Conservation (phyloP, 2,888 invertebrate genomes). For the Aspidiotus destructor region DNA sequence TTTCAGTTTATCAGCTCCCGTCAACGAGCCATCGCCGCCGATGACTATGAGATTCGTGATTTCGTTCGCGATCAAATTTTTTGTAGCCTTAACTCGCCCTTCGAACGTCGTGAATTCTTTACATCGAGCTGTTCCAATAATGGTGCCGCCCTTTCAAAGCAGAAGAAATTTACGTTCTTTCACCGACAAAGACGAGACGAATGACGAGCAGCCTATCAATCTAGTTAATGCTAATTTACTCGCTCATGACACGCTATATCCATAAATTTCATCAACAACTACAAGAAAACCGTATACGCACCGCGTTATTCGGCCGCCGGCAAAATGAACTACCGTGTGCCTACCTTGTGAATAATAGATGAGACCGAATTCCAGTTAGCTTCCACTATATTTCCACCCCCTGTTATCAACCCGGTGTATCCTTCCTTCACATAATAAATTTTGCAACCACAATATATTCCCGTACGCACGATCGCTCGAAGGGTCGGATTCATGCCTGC, state of each 20-base stretch:
- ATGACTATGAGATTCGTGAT: conserved; percentile 95
- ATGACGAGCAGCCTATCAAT: too few relatives aligned
- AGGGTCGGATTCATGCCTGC: conserved; percentile 98
- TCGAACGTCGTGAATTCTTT: conserved; percentile 74
- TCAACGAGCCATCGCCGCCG: conserved; percentile 96
- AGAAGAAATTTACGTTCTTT: too few relatives aligned
- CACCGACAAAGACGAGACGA: too few relatives aligned
- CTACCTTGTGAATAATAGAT: conserved; percentile 84
- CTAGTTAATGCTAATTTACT: too few relatives aligned
- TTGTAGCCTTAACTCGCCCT: conserved; percentile 88
- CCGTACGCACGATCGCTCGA: conserved; percentile 97
- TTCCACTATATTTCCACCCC: conserved; percentile 86
- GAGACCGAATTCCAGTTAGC: conserved; percentile 96
- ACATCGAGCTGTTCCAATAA: conserved; percentile 96
- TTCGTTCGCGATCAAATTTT: conserved; percentile 72
- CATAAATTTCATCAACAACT: too few relatives aligned
- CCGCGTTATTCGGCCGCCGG: too few relatives aligned
- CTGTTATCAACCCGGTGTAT: conserved; percentile 90
- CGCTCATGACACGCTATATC: too few relatives aligned
- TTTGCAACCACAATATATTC: conserved; percentile 93
- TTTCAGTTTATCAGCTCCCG: conserved; percentile 91
- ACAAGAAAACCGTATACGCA: too few relatives aligned
- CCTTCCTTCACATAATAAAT: conserved; percentile 72
- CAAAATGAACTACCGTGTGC: background rate
- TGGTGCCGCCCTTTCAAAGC: conserved; percentile 71